Conservation (phyloP, 92 coral and sea anemone genomes). For the Porites divaricata region DNA sequence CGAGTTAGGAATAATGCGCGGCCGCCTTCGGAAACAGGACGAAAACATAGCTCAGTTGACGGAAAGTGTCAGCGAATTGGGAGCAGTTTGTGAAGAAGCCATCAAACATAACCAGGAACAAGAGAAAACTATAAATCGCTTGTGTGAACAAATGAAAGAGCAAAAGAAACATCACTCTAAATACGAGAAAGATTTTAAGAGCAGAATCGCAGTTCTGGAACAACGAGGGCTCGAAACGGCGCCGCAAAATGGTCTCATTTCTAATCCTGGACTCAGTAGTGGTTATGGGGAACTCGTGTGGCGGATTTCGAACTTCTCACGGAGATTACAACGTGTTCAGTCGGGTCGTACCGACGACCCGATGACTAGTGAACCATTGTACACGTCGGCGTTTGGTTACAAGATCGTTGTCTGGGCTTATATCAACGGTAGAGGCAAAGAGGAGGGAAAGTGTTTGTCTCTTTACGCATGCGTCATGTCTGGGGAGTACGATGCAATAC, state of each 20-base stretch:
- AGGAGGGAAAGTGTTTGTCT: constrained; percentile 80
- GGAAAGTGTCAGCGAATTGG: constrained; percentile 76
- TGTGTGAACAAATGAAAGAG: constrained; percentile 79
- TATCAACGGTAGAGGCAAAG: constrained; percentile 95
- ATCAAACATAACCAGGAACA: constrained; percentile 65
- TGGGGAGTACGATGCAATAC: constrained; percentile 94
- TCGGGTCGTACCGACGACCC: constrained; percentile 95
- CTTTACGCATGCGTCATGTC: constrained; percentile 91
- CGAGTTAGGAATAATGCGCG: constrained; percentile 82
- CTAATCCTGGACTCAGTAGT: constrained; percentile 65
- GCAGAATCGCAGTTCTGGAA: constrained; percentile 59
- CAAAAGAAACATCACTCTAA: constrained; percentile 79
- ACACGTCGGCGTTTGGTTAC: constrained; percentile 95
- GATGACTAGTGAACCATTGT: constrained; percentile 92
- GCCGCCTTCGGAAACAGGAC: constrained; percentile 77
- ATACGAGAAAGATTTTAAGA: constrained; percentile 55
- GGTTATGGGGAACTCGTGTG: constrained; percentile 95
- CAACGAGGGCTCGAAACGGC: constrained; percentile 39
- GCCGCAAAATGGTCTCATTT: constrained; percentile 49
- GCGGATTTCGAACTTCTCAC: constrained; percentile 78
- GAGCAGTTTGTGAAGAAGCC: constrained; percentile 76
- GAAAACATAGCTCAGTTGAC: constrained; percentile 70
- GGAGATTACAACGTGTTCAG: constrained; percentile 84
- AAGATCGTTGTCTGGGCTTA: constrained; percentile 92
- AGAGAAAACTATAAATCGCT: constrained; percentile 73